A percentile compares a stretch with the other conserved stretches of the same genome.
These are phyloP conservation scores for Calameuta idolon DNA, from an alignment of 2,888 invertebrate species.

Conservation along the genomic window DNA sequence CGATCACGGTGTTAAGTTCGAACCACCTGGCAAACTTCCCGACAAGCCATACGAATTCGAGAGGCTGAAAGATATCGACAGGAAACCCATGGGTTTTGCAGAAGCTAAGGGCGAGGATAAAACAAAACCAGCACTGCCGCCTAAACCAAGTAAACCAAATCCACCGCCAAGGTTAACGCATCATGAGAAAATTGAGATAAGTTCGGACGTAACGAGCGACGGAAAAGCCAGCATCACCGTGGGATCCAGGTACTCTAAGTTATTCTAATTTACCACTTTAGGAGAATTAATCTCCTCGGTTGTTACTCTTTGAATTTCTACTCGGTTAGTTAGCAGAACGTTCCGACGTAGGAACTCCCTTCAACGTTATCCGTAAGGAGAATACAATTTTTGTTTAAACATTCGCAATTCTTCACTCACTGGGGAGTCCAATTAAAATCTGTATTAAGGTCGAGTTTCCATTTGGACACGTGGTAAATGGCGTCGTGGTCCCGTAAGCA, in stretches of 20 bases:
- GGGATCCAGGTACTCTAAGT: constrained; percentile 43
- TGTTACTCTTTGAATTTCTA: not conserved
- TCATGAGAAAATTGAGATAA: constrained; percentile 56
- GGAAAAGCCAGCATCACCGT: constrained; percentile 39
- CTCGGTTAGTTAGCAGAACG: not conserved
- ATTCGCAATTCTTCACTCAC: not conserved
- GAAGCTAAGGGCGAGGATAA: constrained; percentile 56
- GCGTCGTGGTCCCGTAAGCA: not conserved
- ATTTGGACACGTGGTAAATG: not conserved
- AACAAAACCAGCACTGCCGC: constrained; percentile 83
- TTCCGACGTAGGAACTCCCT: not conserved
- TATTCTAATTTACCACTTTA: not conserved
- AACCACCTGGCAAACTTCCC: constrained; percentile 48
- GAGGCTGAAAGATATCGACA: constrained; percentile 48
- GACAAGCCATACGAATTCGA: constrained; percentile 60
- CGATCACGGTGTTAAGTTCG: constrained; percentile 52
- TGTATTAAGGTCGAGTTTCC: not conserved
- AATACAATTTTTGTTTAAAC: not conserved
- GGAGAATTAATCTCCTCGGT: not conserved
- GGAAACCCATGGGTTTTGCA: constrained; percentile 43
- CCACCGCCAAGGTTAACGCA: constrained; percentile 63
- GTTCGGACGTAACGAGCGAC: constrained; percentile 41
- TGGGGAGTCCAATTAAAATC: not conserved
- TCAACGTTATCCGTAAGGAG: not conserved
- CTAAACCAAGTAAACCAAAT: constrained; percentile 76